Base-by-base conservation (phyloP, 1,140 invertebrate species). In the Limonius californicus region DNA sequence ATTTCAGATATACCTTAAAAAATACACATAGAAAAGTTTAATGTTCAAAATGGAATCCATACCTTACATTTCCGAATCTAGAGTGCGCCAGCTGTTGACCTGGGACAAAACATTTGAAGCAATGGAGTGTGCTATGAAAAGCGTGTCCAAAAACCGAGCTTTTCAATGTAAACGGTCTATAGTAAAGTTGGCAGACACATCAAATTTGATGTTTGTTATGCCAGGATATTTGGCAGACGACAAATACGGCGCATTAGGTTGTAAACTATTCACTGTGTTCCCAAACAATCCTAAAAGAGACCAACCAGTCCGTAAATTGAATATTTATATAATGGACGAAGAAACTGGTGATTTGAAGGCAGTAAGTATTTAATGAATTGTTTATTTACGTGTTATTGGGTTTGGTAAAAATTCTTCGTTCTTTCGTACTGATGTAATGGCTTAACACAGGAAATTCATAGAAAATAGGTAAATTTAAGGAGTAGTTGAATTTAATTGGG, bases 241-340 rank as follows among this genome's bases (percentile, higher is more conserved):
- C 35, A 57, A 56, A 0, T 63, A 62, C 54, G 72, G 74, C 12
- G 76, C 74, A 0, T 57, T 82, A 16, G 80, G 71, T 27, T 80
- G 79, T 62, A 83, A 83, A 71, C 9, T 82, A 35, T 77, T 82
- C 12, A 79, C 79, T 9, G 70, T 70, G 0, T 81, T 78, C 62
- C 42, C 67, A 0, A 27, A 66, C 1, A 83, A 83, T 70, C 12
- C 45, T 12, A 23, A 68, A 8, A 65, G 58, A 32, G 14, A 67
- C 2, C 59, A 63, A 1, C 74, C 76, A 2, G 45, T 82, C 54
- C 77, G 80, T 6, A 56, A 72, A 16, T 81, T 77, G 0, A 77
- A 76, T 56, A 79, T 83, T 50, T 21, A 80, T 20, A 64, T 82
- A 0, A 79, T 81, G 61, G 70, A 79, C 61, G 53, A 68, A 1